A percentile compares a stretch with the other conserved stretches of the same genome.
Conservation (phyloP, 2,113 vertebrate genomes). For the Podocnemis expansa region DNA sequence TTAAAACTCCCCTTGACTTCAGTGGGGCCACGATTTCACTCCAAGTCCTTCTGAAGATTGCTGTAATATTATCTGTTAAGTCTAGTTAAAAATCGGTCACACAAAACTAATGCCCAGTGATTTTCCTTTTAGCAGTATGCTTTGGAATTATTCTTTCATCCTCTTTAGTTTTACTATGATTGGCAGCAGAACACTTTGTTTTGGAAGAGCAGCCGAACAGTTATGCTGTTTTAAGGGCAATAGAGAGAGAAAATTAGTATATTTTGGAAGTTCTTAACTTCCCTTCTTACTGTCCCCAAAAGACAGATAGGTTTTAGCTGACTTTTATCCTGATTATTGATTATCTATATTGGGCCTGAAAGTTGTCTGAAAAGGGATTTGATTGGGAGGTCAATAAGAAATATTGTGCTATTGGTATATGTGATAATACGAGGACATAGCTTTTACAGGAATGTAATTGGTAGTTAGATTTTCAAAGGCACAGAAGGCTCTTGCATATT, state of each 20-base stretch:
- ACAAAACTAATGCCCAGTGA: not conserved
- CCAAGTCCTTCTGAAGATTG: not conserved
- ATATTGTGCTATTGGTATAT: not conserved
- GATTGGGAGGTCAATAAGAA: not conserved
- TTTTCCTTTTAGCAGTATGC: constrained; percentile 16
- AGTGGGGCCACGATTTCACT: constrained; percentile 14
- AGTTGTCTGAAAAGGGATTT: not conserved
- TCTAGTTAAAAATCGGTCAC: constrained; percentile 18
- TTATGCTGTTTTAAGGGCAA: not conserved
- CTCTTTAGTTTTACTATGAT: constrained; percentile 28
- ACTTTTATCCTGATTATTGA: not conserved
- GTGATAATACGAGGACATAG: not conserved
- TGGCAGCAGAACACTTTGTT: constrained; percentile 15
- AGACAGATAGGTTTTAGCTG: not conserved
- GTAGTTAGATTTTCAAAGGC: not conserved
- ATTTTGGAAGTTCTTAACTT: too few relatives aligned
- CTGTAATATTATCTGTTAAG: not conserved
- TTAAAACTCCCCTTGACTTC: not conserved
- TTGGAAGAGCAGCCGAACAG: constrained; percentile 25
- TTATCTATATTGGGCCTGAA: not conserved
- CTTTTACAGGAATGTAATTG: not conserved
- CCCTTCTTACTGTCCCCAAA: too few relatives aligned
- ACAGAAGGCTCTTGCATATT: not conserved
- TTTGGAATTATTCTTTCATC: constrained; percentile 31
- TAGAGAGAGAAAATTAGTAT: not conserved